These are phyloP conservation scores for Chiridota heheva DNA, from an alignment of 35 echinoderm and acorn worm species.

Conservation along the genomic window DNA sequence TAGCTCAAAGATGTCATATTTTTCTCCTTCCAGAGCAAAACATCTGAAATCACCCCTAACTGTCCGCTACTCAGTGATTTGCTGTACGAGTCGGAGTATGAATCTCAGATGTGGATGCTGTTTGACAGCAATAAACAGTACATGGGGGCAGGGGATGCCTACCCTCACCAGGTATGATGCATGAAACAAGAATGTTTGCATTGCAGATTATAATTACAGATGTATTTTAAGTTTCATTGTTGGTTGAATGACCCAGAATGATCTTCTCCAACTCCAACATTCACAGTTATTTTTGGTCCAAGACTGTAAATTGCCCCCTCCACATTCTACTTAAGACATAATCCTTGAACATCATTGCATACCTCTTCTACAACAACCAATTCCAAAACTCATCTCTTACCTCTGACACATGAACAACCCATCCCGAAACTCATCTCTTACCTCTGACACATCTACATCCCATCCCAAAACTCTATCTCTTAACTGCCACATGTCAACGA, in stretches of 20 bases:
- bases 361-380: too few relatives aligned
- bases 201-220: background rate
- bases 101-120: slow-evolving; percentile 93
- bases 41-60: slow-evolving; percentile 97
- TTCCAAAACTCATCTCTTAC: slow-evolving; percentile 7
- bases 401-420: background rate
- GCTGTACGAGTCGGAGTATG: slow-evolving; percentile 97
- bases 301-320: too few relatives aligned
- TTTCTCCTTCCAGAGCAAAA: slow-evolving; percentile 85
- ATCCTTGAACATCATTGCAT: too few relatives aligned
- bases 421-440: background rate
- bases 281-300: background rate
- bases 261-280: background rate
- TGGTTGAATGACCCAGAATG: background rate
- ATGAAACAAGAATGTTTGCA: too few relatives aligned
- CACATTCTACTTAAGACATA: too few relatives aligned
- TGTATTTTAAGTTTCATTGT: background rate
- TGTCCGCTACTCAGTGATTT: slow-evolving; percentile 85
- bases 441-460: background rate
- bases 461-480: background rate
- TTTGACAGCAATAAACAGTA: slow-evolving; percentile 99
- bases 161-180: slow-evolving; percentile 81
- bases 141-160: slow-evolving; percentile 99
- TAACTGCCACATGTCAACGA: background rate
- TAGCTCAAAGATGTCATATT: too few relatives aligned